These are phyloP conservation scores for Coptotermes formosanus DNA, from an alignment of 1,140 invertebrate species.

Conservation along the genomic window DNA sequence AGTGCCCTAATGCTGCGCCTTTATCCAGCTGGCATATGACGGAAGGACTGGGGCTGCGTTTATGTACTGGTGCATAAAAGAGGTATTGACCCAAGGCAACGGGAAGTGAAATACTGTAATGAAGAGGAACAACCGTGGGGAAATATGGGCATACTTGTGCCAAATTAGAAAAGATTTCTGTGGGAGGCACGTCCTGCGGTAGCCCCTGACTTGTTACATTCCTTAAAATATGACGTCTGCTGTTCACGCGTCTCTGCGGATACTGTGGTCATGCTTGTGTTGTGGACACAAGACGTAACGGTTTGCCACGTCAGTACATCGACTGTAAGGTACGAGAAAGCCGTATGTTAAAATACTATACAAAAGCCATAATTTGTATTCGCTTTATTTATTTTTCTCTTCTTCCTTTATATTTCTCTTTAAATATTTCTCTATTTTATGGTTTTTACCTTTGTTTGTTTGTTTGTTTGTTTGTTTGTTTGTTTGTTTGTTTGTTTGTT, in stretches of 20 bases:
- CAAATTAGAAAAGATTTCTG: background rate
- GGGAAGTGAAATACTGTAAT: background rate
- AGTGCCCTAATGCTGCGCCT: too few species aligned
- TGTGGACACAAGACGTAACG: too few species aligned
- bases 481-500: background rate
- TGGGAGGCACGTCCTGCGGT: background rate
- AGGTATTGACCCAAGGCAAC: background rate
- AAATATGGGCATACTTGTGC: background rate
- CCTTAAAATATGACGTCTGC: background rate
- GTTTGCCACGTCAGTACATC: too few species aligned
- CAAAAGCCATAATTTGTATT: background rate
- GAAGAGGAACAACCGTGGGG: background rate
- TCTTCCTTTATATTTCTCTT: background rate
- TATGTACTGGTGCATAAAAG: background rate
- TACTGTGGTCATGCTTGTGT: background rate
- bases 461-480: too few species aligned
- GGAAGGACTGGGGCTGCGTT: background rate
- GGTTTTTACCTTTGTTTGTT: too few species aligned
- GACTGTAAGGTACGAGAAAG: too few species aligned
- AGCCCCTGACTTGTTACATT: background rate
- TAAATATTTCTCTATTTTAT: too few species aligned
- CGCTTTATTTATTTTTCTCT: background rate
- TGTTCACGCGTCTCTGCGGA: background rate
- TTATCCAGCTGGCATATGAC: background rate
- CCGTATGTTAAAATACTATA: too few species aligned